phyloP scores from a whole-genome alignment of 2,113 vertebrate genomes.

The Eretmodus cyanostictus region DNA sequence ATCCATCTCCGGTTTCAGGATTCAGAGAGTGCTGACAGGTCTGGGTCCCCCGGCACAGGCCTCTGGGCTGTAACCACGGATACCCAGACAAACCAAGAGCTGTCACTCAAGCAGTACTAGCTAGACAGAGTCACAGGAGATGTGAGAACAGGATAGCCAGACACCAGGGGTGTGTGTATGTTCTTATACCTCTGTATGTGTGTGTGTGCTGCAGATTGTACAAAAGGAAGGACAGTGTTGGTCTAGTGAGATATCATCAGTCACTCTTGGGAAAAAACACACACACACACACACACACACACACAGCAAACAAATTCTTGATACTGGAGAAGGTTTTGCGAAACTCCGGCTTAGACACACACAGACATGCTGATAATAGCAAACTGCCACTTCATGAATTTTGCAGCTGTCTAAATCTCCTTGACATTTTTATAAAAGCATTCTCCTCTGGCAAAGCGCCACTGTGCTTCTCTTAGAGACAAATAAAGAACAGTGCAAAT shows the following conservation, averaged over 20 bases:
- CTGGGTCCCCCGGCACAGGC: slow-evolving; percentile 43
- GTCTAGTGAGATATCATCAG: slow-evolving; percentile 35
- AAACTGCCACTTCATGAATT: slow-evolving; percentile 45
- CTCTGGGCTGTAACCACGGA: slow-evolving; percentile 62
- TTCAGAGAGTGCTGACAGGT: slow-evolving; percentile 60
- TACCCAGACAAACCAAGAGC: slow-evolving; percentile 61
- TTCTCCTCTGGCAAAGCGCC: background rate
- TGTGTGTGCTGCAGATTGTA: background rate
- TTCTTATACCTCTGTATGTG: background rate
- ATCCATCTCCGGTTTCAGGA: slow-evolving; percentile 61
- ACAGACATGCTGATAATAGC: slow-evolving; percentile 20
- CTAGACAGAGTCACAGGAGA: slow-evolving; percentile 50
- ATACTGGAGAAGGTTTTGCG: background rate
- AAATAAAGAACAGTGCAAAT: background rate
- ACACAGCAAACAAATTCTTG: slow-evolving; percentile 1
- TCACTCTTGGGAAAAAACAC: background rate
- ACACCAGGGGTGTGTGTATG: slow-evolving; percentile 12
- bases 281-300: background rate
- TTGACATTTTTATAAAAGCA: slow-evolving; percentile 40
- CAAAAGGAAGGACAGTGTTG: slow-evolving; percentile 2
- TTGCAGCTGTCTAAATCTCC: slow-evolving; percentile 40
- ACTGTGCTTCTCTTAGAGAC: background rate
- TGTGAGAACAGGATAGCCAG: slow-evolving; percentile 33
- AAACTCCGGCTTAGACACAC: slow-evolving; percentile 7
- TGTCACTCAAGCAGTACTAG: slow-evolving; percentile 54